Evolutionary conservation across 2,888 invertebrate species (phyloP).

Genomic region (Labia minor): DNA sequence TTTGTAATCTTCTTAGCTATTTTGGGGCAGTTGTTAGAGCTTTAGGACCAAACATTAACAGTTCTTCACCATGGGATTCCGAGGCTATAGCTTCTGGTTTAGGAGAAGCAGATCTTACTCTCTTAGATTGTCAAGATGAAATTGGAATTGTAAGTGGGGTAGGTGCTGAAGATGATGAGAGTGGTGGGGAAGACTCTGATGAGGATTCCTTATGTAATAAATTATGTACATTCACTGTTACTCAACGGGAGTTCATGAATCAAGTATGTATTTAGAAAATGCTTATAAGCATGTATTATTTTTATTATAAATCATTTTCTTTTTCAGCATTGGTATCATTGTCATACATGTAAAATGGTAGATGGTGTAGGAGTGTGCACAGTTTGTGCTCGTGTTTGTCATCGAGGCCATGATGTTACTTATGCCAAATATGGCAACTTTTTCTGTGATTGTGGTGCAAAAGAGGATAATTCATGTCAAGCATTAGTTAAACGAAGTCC

Average conservation of each 20-base stretch:
- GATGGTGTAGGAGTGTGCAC: conserved; percentile 97
- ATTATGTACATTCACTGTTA: conserved; percentile 91
- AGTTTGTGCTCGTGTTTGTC: conserved; percentile 93
- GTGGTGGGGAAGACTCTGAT: conserved; percentile 79
- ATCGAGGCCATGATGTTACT: conserved; percentile 89
- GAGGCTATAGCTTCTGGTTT: conserved; percentile 38
- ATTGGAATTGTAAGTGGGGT: conserved; percentile 32
- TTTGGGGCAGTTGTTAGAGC: conserved; percentile 62
- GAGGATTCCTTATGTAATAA: conserved; percentile 83
- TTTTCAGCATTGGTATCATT: conserved; percentile 87
- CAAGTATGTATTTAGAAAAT: conserved; percentile 35
- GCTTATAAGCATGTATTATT: conserved; percentile 30
- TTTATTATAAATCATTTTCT: conserved; percentile 34
- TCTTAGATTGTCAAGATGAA: conserved; percentile 75
- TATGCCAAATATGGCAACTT: conserved; percentile 98
- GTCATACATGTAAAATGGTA: conserved; percentile 97
- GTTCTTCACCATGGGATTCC: conserved; percentile 69
- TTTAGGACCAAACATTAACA: conserved; percentile 39
- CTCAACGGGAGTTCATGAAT: conserved; percentile 96
- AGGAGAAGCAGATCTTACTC: conserved; percentile 57
- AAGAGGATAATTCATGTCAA: conserved; percentile 69
- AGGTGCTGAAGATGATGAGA: conserved; percentile 75
- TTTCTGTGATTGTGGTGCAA: conserved; percentile 98
- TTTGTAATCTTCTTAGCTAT: conserved; percentile 75
- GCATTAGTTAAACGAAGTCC: conserved; percentile 52